These are phyloP conservation scores for Stenodera caucasica DNA, from an alignment of 2,888 invertebrate species.

Conservation along the genomic window DNA sequence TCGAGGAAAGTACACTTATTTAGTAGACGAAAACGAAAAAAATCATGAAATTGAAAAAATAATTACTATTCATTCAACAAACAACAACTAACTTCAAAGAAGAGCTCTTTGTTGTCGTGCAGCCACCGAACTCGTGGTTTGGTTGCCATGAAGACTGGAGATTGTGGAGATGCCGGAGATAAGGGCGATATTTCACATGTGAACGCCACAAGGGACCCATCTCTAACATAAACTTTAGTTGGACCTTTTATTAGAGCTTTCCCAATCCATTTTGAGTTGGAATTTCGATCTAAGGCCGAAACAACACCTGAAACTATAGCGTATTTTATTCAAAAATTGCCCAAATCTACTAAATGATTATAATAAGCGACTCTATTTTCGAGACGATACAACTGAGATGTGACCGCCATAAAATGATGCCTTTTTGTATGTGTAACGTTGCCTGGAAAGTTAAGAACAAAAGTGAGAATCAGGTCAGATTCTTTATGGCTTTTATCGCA, in stretches of 20 bases:
- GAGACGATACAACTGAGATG: neutral
- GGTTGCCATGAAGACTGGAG: conserved; percentile 35
- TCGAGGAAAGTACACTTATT: no score
- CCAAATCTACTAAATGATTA: no score
- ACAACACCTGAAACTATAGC: conserved; percentile 27
- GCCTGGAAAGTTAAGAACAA: neutral
- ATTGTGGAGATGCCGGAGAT: conserved; percentile 28
- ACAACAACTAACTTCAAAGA: conserved; percentile 57
- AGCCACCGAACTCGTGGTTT: conserved; percentile 59
- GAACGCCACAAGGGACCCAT: conserved; percentile 61
- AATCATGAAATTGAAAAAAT: conserved; percentile 10
- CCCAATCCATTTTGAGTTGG: conserved; percentile 42
- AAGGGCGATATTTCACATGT: conserved; percentile 60
- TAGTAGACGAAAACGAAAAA: no score
- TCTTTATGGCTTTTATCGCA: neutral
- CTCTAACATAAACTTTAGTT: conserved; percentile 59
- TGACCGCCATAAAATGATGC: neutral
- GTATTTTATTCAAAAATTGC: neutral
- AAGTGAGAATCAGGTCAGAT: conserved; percentile 4
- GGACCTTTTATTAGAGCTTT: conserved; percentile 61
- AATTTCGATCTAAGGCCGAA: conserved; percentile 1
- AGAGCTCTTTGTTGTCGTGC: conserved; percentile 60
- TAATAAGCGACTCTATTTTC: no score
- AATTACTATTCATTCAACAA: conserved; percentile 1
- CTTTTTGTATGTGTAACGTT: neutral